Evolutionary conservation across 1,140 invertebrate genomes (phyloP), one percentile per base, ranked within the genome.

Genomic region (Notospermus geniculatus): DNA sequence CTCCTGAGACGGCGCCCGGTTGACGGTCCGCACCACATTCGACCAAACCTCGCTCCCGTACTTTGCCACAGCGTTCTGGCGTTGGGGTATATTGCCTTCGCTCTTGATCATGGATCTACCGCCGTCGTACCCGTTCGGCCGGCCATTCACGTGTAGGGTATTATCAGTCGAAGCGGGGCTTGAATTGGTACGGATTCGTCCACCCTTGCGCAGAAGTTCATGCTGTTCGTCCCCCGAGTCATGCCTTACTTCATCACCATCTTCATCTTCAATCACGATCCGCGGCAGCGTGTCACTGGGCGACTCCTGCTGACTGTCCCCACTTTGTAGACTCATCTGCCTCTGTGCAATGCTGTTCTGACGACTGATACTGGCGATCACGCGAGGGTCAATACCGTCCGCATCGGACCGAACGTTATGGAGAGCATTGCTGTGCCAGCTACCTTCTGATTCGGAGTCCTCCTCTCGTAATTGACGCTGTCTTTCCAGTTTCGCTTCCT

Each of bases 401-500:
- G 77, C 78, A 1, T 63, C 2, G 74, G 76, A 41, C 73, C 75
- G 27, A 30, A 17, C 13, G 9, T n/a, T 25, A 27, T 36, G 15
- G 5, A 7, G 32, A 7, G 32, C 32, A 36, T 36, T 4, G 32
- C 46, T 7, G 9, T 27, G 46, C n/a, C 9, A 7, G 25, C 66
- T 43, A 71, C 68, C 46, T 9, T 57, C 29, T 11, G 29, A 39
- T 22, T 39, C 56, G 25, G 56, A 57, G 29, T 58, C 55, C 25
- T 70, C 72, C 17, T 69, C 54, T 27, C 74, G 71, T 5, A 80
- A 61, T 11, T 60, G 58, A 19, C 71, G 63, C 66, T 80, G 74
- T 25, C 77, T 59, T 29, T 61, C 54, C 27, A 73, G 55, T 63
- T 80, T 80, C 80, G 87, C 85, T 82, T 95, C 93, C 81, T 91